Evolutionary conservation across 2,797 vertebrate species (phyloP).

Genomic region (Pipistrellus nathusii): DNA sequence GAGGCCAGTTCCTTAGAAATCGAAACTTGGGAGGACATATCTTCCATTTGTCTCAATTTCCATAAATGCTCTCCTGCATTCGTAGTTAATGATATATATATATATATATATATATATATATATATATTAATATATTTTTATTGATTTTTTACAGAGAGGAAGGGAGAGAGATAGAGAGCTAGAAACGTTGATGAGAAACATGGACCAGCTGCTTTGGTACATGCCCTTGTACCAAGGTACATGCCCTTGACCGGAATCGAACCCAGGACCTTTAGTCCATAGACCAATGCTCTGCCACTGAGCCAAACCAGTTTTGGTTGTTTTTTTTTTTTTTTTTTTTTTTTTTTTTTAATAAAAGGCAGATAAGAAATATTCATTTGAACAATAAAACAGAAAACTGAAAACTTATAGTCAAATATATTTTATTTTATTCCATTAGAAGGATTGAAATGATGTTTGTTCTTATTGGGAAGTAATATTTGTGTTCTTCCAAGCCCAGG

Average conservation of each 20-base stretch:
- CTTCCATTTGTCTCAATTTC: conserved; percentile 30
- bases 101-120: too few relatives aligned
- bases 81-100: neutral
- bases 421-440: neutral
- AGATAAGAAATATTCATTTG: conserved; percentile 42
- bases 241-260: too few relatives aligned
- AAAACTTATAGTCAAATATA: neutral
- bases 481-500: neutral
- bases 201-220: too few relatives aligned
- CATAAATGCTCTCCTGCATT: neutral
- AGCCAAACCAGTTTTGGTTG: too few relatives aligned
- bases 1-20: neutral
- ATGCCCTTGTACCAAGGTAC: too few relatives aligned
- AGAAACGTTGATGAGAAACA: too few relatives aligned
- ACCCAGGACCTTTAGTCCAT: too few relatives aligned
- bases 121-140: too few relatives aligned
- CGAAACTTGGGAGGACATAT: neutral
- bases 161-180: too few relatives aligned
- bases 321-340: too few relatives aligned
- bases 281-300: too few relatives aligned
- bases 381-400: conserved; percentile 27
- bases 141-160: too few relatives aligned
- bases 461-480: neutral
- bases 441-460: neutral
- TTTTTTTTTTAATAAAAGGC: neutral